These are phyloP conservation scores for Paracanthobrama guichenoti DNA, from an alignment of 2,113 vertebrate species.

Conservation along the genomic window DNA sequence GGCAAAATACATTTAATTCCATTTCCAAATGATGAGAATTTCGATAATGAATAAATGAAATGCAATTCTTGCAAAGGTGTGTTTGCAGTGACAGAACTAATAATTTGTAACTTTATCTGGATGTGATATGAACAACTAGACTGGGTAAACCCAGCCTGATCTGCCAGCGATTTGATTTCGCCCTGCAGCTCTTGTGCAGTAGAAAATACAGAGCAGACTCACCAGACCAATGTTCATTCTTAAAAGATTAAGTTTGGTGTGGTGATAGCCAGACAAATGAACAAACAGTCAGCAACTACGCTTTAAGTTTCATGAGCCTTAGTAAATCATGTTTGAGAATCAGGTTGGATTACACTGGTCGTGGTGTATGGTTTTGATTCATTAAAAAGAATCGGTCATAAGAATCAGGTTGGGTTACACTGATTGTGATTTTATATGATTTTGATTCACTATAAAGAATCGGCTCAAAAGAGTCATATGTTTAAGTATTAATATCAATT, in stretches of 20 bases:
- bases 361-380: background rate
- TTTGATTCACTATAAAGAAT: background rate
- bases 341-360: background rate
- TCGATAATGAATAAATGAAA: no score
- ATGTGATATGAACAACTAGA: background rate
- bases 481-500: background rate
- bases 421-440: background rate
- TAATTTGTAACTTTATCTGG: background rate
- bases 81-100: no score
- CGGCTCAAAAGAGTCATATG: no score
- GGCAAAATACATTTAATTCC: constrained; percentile 50
- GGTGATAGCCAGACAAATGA: no score
- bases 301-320: background rate
- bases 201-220: no score
- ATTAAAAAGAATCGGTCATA: background rate
- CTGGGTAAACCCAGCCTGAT: no score
- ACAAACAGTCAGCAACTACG: background rate
- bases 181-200: no score
- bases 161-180: no score
- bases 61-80: no score
- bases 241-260: no score
- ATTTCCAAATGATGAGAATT: constrained; percentile 21
- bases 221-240: no score
- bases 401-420: background rate
- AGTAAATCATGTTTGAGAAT: background rate